Evolutionary conservation across 1,140 invertebrate species (phyloP).

Genomic region (Orius insidiosus): DNA sequence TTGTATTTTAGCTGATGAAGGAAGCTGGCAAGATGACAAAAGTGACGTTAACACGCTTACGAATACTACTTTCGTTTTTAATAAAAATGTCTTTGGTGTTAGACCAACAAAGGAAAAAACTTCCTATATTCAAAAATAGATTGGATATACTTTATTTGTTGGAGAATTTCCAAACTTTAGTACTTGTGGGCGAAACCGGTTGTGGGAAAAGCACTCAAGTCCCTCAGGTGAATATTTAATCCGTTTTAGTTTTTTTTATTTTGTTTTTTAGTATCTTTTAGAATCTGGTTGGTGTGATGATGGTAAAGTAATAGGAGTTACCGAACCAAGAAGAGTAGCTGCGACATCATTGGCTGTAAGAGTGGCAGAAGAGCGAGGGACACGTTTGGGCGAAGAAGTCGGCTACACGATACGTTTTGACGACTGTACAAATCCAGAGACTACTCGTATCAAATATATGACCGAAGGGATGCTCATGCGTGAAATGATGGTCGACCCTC

Average conservation of each 20-base stretch:
- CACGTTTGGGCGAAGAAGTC: slow-evolving; percentile 59
- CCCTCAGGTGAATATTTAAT: slow-evolving; percentile 50
- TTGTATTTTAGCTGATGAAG: neutral
- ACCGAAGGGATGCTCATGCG: slow-evolving; percentile 88
- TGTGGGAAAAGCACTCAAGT: slow-evolving; percentile 95
- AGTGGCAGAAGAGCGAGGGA: slow-evolving; percentile 77
- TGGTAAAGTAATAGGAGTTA: slow-evolving; percentile 62
- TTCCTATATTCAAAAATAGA: slow-evolving; percentile 68
- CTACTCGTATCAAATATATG: slow-evolving; percentile 85
- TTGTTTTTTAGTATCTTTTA: slow-evolving; percentile 59
- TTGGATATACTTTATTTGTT: slow-evolving; percentile 78
- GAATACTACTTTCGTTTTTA: slow-evolving; percentile 59
- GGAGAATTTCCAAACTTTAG: slow-evolving; percentile 77
- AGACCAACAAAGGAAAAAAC: slow-evolving; percentile 54
- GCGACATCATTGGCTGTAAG: slow-evolving; percentile 74
- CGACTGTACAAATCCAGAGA: slow-evolving; percentile 41
- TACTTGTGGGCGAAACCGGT: slow-evolving; percentile 88
- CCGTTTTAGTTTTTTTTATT: no score
- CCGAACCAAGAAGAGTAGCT: slow-evolving; percentile 81
- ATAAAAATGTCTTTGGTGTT: slow-evolving; percentile 65
- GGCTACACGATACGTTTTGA: slow-evolving; percentile 91
- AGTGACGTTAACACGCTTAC: slow-evolving; percentile 39
- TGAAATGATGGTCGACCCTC: slow-evolving; percentile 88
- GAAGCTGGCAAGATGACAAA: slow-evolving; percentile 36
- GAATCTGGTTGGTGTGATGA: slow-evolving; percentile 74